phyloP scores from a whole-genome alignment of 2,888 invertebrate species.

The Rhamnusium bicolor region DNA sequence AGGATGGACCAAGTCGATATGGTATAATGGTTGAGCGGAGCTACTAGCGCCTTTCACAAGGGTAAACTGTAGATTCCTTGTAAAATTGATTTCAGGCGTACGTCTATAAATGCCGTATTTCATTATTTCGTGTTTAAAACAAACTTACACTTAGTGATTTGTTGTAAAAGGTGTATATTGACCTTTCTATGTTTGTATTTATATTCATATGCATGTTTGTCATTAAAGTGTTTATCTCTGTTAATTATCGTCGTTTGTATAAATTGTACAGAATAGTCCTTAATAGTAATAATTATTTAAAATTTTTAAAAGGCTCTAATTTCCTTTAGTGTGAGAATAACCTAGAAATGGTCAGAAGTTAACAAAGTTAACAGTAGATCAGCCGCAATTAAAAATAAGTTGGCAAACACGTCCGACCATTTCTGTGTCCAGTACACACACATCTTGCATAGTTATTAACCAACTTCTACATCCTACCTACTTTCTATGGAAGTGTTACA shows the following conservation, averaged over 20 bases:
- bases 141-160: too few species aligned
- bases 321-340: constrained; percentile 23
- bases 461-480: constrained; percentile 38
- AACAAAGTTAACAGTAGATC: constrained; percentile 19
- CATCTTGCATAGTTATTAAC: constrained; percentile 42
- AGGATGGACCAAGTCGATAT: too few species aligned
- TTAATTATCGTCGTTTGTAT: not conserved
- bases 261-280: constrained; percentile 7
- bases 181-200: constrained; percentile 5
- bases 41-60: too few species aligned
- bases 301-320: constrained; percentile 7
- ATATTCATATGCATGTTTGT: constrained; percentile 13
- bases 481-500: constrained; percentile 43
- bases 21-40: too few species aligned
- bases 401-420: constrained; percentile 42
- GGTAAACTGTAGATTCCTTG: too few species aligned
- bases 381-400: constrained; percentile 39
- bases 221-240: not conserved
- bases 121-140: too few species aligned
- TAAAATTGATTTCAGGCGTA: too few species aligned
- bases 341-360: constrained; percentile 31
- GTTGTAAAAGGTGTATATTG: not conserved
- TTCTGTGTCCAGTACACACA: constrained; percentile 36
- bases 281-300: constrained; percentile 22
- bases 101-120: too few species aligned